Percentiles rank a stretch among this genome's conserved stretches.
Conservation (phyloP, 2,797 vertebrate species). For the Thaleichthys pacificus region DNA sequence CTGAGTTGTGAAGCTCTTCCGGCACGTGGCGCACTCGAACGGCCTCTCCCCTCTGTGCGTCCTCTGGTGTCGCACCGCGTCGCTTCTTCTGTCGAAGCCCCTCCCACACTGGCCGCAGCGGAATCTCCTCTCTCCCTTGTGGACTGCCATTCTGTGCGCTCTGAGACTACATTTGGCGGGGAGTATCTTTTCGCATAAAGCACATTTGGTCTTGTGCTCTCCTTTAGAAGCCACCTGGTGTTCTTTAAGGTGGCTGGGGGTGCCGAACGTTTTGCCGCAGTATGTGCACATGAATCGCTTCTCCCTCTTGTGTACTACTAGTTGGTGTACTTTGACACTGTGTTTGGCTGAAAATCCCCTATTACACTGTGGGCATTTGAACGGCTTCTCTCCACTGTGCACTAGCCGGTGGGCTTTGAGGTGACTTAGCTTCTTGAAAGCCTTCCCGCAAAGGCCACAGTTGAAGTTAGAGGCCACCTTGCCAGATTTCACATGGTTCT, state of each 20-base stretch:
- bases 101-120: constrained; percentile 39
- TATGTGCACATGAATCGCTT: constrained; percentile 37
- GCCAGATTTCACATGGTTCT: background rate
- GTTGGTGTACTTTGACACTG: constrained; percentile 43
- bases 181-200: constrained; percentile 22
- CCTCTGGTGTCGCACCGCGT: constrained; percentile 31
- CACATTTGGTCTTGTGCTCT: background rate
- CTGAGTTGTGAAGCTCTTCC: constrained; percentile 41
- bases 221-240: constrained; percentile 30
- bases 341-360: constrained; percentile 34
- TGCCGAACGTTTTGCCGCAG: constrained; percentile 46
- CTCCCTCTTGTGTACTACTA: constrained; percentile 30
- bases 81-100: constrained; percentile 33
- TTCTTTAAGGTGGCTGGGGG: constrained; percentile 36
- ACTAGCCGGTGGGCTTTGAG: constrained; percentile 41
- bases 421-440: constrained; percentile 33
- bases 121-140: constrained; percentile 13
- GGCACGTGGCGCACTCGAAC: constrained; percentile 44
- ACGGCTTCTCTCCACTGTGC: constrained; percentile 39
- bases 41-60: constrained; percentile 39
- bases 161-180: constrained; percentile 30
- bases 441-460: constrained; percentile 37
- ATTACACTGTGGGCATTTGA: constrained; percentile 40
- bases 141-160: constrained; percentile 20
- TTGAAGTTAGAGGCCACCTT: constrained; percentile 10